A percentile compares a stretch with the other conserved stretches of the same genome.
Evolutionary conservation across 2,888 invertebrate genomes (phyloP).

Genomic region (Liodrosophila aerea): DNA sequence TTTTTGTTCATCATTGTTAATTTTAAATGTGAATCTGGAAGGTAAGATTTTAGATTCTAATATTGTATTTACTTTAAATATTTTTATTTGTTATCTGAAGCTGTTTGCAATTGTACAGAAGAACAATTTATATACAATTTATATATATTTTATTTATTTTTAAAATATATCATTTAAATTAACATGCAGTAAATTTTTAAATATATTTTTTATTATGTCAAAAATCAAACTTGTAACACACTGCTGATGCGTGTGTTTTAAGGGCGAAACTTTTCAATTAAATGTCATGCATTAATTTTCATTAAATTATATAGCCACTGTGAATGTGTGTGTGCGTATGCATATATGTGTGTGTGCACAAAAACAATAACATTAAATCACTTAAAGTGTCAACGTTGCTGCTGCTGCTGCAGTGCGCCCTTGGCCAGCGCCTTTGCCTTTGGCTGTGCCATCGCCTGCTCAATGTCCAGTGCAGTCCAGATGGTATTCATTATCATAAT

Average conservation of each 20-base stretch:
- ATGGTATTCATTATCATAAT: constrained; percentile 80
- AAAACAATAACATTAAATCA: constrained; percentile 81
- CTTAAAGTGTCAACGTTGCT: constrained; percentile 79
- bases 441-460: constrained; percentile 5
- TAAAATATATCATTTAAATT: too few species aligned
- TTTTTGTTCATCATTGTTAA: too few species aligned
- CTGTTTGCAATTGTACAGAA: too few species aligned
- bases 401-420: constrained; percentile 33
- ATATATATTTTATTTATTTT: too few species aligned
- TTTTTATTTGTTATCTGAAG: too few species aligned
- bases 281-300: constrained; percentile 67
- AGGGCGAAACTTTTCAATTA: constrained; percentile 62
- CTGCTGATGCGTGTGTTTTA: neutral
- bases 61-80: too few species aligned
- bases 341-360: constrained; percentile 30
- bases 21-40: too few species aligned
- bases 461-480: constrained; percentile 64
- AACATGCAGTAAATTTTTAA: too few species aligned
- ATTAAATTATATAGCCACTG: constrained; percentile 52
- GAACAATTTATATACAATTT: too few species aligned
- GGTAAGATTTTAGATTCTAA: too few species aligned
- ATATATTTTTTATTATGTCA: too few species aligned
- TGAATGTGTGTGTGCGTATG: constrained; percentile 9
- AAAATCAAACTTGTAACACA: neutral
- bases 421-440: constrained; percentile 33